Evolutionary conservation across 2,113 vertebrate species (phyloP).

Genomic region (Pitta sordida): DNA sequence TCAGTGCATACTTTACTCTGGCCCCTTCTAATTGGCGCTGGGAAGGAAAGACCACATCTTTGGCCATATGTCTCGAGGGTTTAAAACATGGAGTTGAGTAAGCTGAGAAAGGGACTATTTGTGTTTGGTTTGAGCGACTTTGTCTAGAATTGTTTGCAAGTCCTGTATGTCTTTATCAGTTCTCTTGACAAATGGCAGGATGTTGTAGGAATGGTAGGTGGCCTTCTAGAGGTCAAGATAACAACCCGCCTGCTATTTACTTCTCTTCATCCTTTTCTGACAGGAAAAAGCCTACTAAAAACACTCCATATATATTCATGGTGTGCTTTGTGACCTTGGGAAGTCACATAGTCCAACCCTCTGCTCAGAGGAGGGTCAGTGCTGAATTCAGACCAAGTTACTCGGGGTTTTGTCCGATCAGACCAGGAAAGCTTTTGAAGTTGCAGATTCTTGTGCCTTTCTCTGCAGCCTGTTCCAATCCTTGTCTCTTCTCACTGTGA

Average conservation of each 20-base stretch:
- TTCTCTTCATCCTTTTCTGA: constrained; percentile 29
- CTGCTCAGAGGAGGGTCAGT: background rate
- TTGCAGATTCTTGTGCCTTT: background rate
- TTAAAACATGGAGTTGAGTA: background rate
- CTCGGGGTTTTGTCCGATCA: background rate
- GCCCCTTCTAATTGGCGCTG: background rate
- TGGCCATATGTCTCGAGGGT: background rate
- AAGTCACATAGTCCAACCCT: background rate
- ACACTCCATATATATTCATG: background rate
- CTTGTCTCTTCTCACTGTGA: background rate
- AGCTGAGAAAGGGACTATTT: background rate
- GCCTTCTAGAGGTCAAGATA: constrained; percentile 55
- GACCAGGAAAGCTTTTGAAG: background rate
- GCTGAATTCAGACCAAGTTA: background rate
- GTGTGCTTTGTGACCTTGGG: background rate
- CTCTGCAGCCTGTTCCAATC: background rate
- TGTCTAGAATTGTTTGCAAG: constrained; percentile 3
- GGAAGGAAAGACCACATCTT: background rate
- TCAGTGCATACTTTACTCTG: background rate
- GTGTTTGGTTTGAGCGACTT: background rate
- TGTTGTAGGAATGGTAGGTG: constrained; percentile 48
- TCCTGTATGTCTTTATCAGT: constrained; percentile 1
- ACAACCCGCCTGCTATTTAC: constrained; percentile 36
- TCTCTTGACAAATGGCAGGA: constrained; percentile 49
- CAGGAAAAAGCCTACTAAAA: constrained; percentile 35